A percentile compares a stretch with the other conserved stretches of the same genome.
phyloP scores from a whole-genome alignment of 2,113 vertebrate genomes.

The Zingel zingel region DNA sequence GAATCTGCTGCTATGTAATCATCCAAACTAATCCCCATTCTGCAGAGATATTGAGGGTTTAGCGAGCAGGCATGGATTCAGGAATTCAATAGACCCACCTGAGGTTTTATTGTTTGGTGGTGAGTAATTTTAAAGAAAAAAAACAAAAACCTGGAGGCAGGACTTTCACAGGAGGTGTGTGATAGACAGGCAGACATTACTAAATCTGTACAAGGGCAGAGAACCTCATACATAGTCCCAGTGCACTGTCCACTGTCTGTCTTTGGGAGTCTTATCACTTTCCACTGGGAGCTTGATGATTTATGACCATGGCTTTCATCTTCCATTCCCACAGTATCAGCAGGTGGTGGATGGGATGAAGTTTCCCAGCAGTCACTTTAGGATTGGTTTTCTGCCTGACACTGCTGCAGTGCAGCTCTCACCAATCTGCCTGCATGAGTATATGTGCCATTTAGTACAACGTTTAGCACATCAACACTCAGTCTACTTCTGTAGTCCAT shows the following conservation, averaged over 20 bases:
- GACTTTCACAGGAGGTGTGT: background rate
- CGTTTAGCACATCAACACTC: conserved; percentile 52
- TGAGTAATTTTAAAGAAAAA: conserved; percentile 19
- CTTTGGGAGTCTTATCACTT: conserved; percentile 54
- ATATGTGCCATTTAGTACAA: conserved; percentile 46
- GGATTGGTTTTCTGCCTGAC: conserved; percentile 73
- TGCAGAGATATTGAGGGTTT: conserved; percentile 42
- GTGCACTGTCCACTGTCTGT: conserved; percentile 24
- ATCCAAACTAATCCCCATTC: conserved; percentile 45
- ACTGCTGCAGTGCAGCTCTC: conserved; percentile 72
- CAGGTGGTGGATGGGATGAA: conserved; percentile 67
- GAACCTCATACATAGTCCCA: background rate
- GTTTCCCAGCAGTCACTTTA: conserved; percentile 63
- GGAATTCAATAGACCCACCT: background rate
- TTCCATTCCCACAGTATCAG: conserved; percentile 61
- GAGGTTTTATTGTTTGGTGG: conserved; percentile 22
- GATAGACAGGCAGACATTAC: conserved; percentile 2
- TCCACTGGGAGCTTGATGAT: conserved; percentile 49
- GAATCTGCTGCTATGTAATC: conserved; percentile 34
- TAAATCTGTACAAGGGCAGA: conserved; percentile 25
- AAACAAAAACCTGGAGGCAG: background rate
- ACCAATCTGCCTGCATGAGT: conserved; percentile 44
- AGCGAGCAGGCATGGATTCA: background rate
- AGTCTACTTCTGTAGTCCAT: conserved; percentile 22
- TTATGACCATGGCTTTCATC: conserved; percentile 58